These are phyloP conservation scores for Antheraea yamamai DNA, from an alignment of 2,888 invertebrate genomes.

Conservation along the genomic window DNA sequence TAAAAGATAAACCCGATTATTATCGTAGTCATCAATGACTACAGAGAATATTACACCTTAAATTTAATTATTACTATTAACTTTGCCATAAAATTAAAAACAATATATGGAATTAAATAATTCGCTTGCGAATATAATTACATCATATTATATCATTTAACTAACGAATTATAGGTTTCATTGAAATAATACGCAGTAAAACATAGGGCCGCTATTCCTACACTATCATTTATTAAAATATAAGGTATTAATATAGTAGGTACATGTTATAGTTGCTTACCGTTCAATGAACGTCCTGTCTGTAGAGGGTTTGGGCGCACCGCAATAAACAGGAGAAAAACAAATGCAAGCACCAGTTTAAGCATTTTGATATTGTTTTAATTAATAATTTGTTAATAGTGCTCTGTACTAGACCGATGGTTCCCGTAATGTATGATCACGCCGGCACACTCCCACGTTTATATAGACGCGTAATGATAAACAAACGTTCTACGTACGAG, in stretches of 20 bases:
- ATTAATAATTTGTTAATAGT: constrained; percentile 4
- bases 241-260: neutral
- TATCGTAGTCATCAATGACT: neutral
- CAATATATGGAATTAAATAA: neutral
- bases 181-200: neutral
- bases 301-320: constrained; percentile 42
- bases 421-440: constrained; percentile 39
- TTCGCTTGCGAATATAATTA: constrained; percentile 8
- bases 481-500: constrained; percentile 33
- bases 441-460: constrained; percentile 38
- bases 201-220: neutral
- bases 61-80: neutral
- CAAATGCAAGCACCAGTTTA: constrained; percentile 47
- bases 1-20: neutral
- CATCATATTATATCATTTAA: neutral
- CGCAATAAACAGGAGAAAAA: constrained; percentile 45
- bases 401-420: constrained; percentile 27
- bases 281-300: constrained; percentile 30
- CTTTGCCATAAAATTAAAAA: neutral
- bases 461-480: constrained; percentile 54
- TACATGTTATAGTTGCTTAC: constrained; percentile 35
- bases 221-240: neutral
- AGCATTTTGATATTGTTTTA: constrained; percentile 37
- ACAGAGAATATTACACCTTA: neutral
- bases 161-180: neutral